Evolutionary conservation across 2,113 vertebrate species (phyloP).

Genomic region (Cinclus cinclus): DNA sequence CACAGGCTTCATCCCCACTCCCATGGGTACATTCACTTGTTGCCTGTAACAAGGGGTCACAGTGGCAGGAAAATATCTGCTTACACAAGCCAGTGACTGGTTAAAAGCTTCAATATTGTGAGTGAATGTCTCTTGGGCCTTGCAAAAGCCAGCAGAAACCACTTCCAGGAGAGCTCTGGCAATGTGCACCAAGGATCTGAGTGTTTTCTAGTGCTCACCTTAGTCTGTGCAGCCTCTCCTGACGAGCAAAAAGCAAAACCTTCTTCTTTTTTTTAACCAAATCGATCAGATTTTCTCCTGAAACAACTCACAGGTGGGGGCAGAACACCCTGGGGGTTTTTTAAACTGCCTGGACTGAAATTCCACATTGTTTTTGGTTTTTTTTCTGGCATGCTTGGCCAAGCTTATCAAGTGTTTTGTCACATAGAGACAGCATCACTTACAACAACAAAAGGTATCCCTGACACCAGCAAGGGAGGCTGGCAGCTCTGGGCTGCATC

Average conservation of each 20-base stretch:
- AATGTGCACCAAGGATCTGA: not conserved
- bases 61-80: not conserved
- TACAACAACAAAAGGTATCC: constrained; percentile 25
- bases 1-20: not conserved
- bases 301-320: not conserved
- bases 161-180: not conserved
- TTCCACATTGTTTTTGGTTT: not conserved
- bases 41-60: not conserved
- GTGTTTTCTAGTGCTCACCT: not conserved
- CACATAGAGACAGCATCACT: not conserved
- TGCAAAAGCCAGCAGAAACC: not conserved
- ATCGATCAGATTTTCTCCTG: not conserved
- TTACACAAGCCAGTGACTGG: not conserved
- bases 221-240: not conserved
- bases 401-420: constrained; percentile 27
- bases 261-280: not conserved
- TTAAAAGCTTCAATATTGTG: not conserved
- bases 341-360: not conserved
- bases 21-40: not conserved
- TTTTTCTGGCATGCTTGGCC: not conserved
- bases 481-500: not conserved
- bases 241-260: not conserved
- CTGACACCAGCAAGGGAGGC: not conserved
- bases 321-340: not conserved
- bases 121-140: not conserved